A percentile compares a stretch with the other conserved stretches of the same genome.
Conservation (phyloP, 2,113 vertebrate genomes). For the Cyanocitta stelleri region DNA sequence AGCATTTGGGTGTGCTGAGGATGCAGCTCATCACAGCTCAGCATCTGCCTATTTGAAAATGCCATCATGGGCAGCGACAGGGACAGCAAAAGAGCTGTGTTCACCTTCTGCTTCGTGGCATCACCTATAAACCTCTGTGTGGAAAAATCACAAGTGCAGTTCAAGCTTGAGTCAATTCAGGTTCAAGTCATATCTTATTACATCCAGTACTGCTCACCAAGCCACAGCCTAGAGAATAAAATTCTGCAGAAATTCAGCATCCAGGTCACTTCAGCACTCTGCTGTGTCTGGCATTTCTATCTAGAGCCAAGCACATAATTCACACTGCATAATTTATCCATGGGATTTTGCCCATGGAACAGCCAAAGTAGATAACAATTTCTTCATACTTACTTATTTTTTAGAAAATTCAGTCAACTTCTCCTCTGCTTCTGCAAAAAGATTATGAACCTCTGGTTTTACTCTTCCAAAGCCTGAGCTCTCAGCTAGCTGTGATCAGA, state of each 20-base stretch:
- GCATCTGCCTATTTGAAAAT: background rate
- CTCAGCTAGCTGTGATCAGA: background rate
- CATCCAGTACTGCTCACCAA: background rate
- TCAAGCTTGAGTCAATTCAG: constrained; percentile 7
- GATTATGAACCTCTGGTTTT: background rate
- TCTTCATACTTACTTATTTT: background rate
- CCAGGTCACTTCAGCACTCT: background rate
- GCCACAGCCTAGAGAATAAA: background rate
- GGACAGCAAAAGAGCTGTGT: background rate
- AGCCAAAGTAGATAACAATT: background rate
- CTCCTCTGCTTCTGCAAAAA: background rate
- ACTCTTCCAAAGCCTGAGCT: background rate
- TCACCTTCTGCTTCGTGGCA: background rate
- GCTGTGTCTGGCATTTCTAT: background rate
- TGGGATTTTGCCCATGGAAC: background rate
- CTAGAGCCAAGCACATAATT: background rate
- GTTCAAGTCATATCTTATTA: constrained; percentile 40
- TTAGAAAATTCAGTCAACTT: background rate
- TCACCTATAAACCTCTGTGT: background rate
- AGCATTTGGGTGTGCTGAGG: background rate
- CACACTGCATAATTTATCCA: constrained; percentile 24
- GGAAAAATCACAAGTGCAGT: background rate
- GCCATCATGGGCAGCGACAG: background rate
- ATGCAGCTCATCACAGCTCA: background rate
- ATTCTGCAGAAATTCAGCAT: constrained; percentile 6